Percentiles rank a stretch among this genome's conserved stretches.
These are phyloP conservation scores for Tiliqua scincoides DNA, from an alignment of 2,113 vertebrate species.

Conservation along the genomic window DNA sequence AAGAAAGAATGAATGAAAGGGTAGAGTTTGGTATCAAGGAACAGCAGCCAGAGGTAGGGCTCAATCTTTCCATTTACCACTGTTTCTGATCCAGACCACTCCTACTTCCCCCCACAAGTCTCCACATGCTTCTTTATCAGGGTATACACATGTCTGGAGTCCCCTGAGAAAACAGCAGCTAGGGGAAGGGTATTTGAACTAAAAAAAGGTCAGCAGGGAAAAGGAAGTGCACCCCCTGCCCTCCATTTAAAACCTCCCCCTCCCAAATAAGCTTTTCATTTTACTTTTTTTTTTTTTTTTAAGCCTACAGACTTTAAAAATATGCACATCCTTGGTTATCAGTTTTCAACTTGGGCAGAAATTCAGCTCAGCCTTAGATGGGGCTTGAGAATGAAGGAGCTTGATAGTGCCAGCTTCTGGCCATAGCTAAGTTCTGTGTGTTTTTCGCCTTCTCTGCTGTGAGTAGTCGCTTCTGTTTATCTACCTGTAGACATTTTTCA, in stretches of 20 bases:
- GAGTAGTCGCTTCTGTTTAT: background rate
- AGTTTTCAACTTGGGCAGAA: background rate
- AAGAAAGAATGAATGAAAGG: background rate
- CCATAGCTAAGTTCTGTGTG: background rate
- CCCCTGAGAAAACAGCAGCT: background rate
- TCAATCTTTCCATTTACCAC: background rate
- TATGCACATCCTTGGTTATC: background rate
- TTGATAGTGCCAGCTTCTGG: background rate
- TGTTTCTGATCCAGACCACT: background rate
- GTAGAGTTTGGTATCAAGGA: background rate
- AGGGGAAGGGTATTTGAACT: background rate
- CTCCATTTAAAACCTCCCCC: background rate
- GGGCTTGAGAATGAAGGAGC: background rate
- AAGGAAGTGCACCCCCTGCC: background rate
- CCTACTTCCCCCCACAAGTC: background rate
- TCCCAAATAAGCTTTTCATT: background rate
- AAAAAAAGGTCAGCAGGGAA: background rate
- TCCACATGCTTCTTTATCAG: background rate
- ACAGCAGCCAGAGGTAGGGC: background rate
- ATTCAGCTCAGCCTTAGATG: background rate
- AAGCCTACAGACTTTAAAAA: background rate
- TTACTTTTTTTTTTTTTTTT: too few species aligned
- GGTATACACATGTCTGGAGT: background rate
- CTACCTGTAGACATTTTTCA: background rate
- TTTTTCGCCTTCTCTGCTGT: background rate